Percentiles rank a stretch among this genome's conserved stretches.
These are phyloP conservation scores for Gryllus bimaculatus DNA, from an alignment of 1,140 invertebrate genomes.

Conservation along the genomic window DNA sequence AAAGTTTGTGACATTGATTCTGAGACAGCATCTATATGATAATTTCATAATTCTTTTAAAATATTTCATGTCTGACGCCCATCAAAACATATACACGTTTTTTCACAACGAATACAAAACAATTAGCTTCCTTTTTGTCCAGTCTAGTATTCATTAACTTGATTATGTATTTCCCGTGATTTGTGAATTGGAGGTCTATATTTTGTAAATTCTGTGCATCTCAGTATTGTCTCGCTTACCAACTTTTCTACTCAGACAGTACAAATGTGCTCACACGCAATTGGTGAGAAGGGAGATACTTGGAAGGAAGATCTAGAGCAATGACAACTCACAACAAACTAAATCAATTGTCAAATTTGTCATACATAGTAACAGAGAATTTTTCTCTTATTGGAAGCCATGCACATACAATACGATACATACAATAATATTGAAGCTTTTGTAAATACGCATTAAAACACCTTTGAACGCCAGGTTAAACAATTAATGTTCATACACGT, in stretches of 20 bases:
- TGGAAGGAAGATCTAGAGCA: not conserved
- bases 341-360: not conserved
- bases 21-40: no score
- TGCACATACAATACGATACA: not conserved
- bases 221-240: not conserved
- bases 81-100: no score
- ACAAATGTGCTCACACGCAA: not conserved
- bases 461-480: not conserved
- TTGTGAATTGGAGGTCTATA: no score
- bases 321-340: not conserved
- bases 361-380: not conserved
- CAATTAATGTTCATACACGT: not conserved
- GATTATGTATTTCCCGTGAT: no score
- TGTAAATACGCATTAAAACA: conserved; percentile 1
- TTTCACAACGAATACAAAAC: no score
- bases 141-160: no score
- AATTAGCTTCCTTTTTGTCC: no score
- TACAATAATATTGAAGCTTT: not conserved
- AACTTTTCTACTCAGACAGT: not conserved
- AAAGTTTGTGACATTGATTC: no score
- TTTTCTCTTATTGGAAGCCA: not conserved
- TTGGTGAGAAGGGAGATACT: not conserved
- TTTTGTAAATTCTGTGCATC: not conserved
- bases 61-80: no score
- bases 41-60: no score